phyloP scores from a whole-genome alignment of 2,797 vertebrate genomes.

The Pagetopsis macropterus region DNA sequence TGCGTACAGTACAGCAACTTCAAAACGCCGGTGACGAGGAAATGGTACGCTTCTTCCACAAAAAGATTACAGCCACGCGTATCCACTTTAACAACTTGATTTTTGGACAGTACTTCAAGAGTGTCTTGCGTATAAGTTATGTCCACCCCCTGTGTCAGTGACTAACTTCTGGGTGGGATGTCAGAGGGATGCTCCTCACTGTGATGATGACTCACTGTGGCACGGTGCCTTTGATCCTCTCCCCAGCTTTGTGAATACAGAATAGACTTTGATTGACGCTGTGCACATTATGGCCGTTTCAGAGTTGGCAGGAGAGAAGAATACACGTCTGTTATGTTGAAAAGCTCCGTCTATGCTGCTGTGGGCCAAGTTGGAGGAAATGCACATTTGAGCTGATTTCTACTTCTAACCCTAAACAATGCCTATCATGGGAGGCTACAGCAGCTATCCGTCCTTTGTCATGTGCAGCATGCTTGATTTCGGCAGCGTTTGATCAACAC shows the following conservation, averaged over 20 bases:
- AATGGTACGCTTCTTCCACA: neutral
- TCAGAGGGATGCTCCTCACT: conserved; percentile 66
- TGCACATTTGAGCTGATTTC: conserved; percentile 59
- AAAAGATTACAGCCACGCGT: conserved; percentile 1
- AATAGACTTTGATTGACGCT: conserved; percentile 76
- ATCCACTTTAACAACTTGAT: neutral
- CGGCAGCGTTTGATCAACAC: conserved; percentile 63
- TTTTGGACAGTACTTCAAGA: neutral
- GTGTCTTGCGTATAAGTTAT: conserved; percentile 8
- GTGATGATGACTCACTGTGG: conserved; percentile 73
- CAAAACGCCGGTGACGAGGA: neutral
- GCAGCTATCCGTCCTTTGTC: conserved; percentile 51
- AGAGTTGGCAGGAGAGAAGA: conserved; percentile 72
- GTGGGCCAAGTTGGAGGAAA: conserved; percentile 61
- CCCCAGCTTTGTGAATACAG: conserved; percentile 77
- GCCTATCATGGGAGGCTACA: conserved; percentile 39
- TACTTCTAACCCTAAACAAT: conserved; percentile 59
- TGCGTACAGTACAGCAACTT: neutral
- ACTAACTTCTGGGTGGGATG: conserved; percentile 67
- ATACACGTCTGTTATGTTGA: conserved; percentile 69
- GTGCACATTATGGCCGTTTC: conserved; percentile 68
- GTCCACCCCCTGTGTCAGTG: conserved; percentile 44
- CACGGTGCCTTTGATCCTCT: conserved; percentile 73
- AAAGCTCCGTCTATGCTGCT: conserved; percentile 59
- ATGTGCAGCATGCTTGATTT: conserved; percentile 53